These are phyloP conservation scores for Drosophila quadrilineata DNA, from an alignment of 1,140 invertebrate species.

Conservation along the genomic window DNA sequence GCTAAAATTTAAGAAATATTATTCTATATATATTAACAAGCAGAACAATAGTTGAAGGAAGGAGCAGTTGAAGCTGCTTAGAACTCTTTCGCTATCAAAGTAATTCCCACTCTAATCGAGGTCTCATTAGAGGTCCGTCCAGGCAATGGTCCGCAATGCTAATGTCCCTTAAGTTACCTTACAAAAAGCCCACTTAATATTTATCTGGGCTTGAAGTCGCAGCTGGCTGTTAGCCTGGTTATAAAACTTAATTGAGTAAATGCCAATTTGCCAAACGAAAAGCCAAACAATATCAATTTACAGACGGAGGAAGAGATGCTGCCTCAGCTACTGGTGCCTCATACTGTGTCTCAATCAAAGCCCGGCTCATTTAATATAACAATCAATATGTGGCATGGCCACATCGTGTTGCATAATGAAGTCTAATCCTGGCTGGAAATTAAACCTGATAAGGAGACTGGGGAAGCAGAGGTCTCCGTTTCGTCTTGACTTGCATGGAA, in stretches of 20 bases:
- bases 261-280: slow-evolving; percentile 52
- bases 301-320: slow-evolving; percentile 12
- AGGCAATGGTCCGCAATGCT: no score
- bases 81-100: no score
- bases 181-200: not conserved
- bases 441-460: slow-evolving; percentile 32
- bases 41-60: no score
- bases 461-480: slow-evolving; percentile 33
- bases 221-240: slow-evolving; percentile 32
- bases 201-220: slow-evolving; percentile 7
- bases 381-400: slow-evolving; percentile 65
- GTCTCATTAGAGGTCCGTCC: no score
- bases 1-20: no score
- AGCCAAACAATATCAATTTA: slow-evolving; percentile 73
- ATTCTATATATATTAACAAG: no score
- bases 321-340: not conserved
- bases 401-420: slow-evolving; percentile 61
- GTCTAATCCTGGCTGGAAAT: slow-evolving; percentile 73
- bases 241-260: slow-evolving; percentile 71
- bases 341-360: slow-evolving; percentile 24
- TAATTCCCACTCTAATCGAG: no score
- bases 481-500: slow-evolving; percentile 44
- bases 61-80: no score
- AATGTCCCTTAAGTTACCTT: no score
- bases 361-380: slow-evolving; percentile 70